phyloP scores from a whole-genome alignment of 2,797 vertebrate species.

The Silurus lanzhouensis region DNA sequence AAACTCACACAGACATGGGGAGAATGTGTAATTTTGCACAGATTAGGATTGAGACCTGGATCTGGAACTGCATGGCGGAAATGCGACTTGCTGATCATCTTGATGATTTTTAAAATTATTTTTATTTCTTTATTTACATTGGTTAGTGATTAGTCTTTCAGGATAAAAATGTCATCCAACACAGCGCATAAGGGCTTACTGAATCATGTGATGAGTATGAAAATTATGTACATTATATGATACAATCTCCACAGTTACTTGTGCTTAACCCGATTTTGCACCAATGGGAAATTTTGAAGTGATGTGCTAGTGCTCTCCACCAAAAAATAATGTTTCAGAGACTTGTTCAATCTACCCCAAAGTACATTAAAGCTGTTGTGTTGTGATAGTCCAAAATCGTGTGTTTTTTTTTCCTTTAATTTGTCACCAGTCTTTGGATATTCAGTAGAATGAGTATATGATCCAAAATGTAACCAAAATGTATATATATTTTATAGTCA shows the following conservation, averaged over 20 bases:
- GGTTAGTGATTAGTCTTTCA: neutral
- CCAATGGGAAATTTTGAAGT: neutral
- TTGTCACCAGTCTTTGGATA: neutral
- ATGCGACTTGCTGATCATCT: neutral
- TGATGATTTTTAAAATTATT: no score
- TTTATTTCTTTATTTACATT: no score
- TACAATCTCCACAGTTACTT: neutral
- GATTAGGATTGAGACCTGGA: neutral
- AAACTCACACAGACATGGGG: neutral
- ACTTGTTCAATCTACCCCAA: neutral
- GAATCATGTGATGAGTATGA: neutral
- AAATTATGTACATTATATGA: neutral
- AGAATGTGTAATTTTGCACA: neutral
- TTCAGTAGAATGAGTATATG: neutral
- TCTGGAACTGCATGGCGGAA: neutral
- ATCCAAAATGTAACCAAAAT: neutral
- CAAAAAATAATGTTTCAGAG: neutral
- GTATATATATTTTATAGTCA: constrained; percentile 1
- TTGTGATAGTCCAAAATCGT: neutral
- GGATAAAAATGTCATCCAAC: neutral
- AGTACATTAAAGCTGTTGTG: neutral
- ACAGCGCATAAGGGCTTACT: neutral
- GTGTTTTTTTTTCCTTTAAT: neutral
- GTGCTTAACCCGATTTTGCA: neutral
- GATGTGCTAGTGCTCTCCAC: neutral